Conservation (phyloP, 2,888 invertebrate species). For the Synergus japonicus region DNA sequence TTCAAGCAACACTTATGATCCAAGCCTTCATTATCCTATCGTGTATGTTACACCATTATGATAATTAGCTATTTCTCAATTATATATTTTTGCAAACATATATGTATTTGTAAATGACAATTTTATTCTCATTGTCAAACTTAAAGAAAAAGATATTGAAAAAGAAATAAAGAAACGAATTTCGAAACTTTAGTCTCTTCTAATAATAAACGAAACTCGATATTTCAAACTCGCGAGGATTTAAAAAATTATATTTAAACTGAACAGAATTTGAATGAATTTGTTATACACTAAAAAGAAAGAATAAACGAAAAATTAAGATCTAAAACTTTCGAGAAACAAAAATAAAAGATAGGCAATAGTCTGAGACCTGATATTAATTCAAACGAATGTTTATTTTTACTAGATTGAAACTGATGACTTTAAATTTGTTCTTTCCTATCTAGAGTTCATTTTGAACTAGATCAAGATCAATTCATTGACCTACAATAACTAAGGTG, state of each 20-base stretch:
- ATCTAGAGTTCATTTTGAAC: not conserved
- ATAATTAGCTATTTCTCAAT: not conserved
- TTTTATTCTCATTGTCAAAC: not conserved
- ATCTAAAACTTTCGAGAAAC: not conserved
- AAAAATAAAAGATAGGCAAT: not conserved
- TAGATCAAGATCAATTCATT: not conserved
- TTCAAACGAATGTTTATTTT: too few species aligned
- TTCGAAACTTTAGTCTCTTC: not conserved
- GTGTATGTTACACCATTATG: not conserved
- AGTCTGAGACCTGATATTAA: not conserved
- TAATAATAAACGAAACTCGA: not conserved
- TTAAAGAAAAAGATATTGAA: not conserved
- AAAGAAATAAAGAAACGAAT: not conserved
- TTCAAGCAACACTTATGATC: not conserved
- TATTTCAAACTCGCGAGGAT: not conserved
- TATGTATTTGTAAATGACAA: not conserved
- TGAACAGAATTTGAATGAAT: not conserved
- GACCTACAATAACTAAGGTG: not conserved
- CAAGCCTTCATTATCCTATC: constrained; percentile 3
- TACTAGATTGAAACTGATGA: not conserved
- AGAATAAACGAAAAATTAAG: not conserved
- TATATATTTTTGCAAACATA: not conserved
- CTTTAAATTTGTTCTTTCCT: not conserved
- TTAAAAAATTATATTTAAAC: not conserved
- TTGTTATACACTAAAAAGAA: not conserved